Evolutionary conservation across 2,113 vertebrate genomes (phyloP), one percentile per base, ranked within the genome.

Genomic region (Nothobranchius furzeri): DNA sequence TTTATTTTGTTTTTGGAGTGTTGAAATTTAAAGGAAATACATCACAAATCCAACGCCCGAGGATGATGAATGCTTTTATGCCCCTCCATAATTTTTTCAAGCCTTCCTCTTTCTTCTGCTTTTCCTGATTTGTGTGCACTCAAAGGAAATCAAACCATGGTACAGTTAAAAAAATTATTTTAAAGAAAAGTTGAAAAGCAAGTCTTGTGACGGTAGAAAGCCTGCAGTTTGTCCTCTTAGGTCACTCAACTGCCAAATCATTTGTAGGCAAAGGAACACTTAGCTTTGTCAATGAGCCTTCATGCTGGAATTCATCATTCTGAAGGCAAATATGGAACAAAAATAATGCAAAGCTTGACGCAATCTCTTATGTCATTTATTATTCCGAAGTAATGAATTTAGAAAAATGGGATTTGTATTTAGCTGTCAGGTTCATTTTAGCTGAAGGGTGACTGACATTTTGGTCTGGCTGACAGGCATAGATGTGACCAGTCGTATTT

Each of bases 341-440:
- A 73, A 83, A 82, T 30, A 82, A 79, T 71, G 69, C 77, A 81
- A 85, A 87, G 80, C 90, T 86, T 83, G 81, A 81, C 57, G 85
- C 79, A 81, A 86, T 90, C 85, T 87, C 83, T 92, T 91, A 83
- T 76, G 73, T 42, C 70, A 89, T 91, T 89, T 88, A 88, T 90
- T 91, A 92, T 90, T 91, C 83, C 86, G 74, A 85, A 85, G 85
- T 89, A 90, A 92, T 91, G 83, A 85, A 85, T 90, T 87, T 78
- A 81, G 82, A 87, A 85, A 90, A 88, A 66, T 73, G 85, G 90
- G 81, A 79, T 90, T 78, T 90, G 73, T 87, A 85, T 91, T 93
- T 92, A 90, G 79, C 90, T 92, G 92, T 92, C 92, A 92, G 84
- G 79, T 87, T 79, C 86, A 89, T 83, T 93, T 92, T 90, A 81